phyloP scores from a whole-genome alignment of 2,113 vertebrate species.

The Muscicapa adusta region DNA sequence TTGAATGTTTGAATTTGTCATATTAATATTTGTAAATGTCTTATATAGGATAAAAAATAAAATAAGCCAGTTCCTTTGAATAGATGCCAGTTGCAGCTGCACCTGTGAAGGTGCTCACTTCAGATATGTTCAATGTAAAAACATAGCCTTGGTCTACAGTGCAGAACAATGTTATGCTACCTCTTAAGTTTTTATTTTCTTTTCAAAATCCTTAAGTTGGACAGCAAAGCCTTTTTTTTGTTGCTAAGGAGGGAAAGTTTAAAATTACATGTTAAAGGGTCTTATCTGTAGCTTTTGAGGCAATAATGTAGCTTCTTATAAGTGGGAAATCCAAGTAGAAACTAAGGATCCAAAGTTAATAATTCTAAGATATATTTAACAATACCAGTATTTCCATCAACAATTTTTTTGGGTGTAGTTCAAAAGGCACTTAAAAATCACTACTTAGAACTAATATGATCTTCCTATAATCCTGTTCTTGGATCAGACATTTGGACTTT shows the following conservation, averaged over 20 bases:
- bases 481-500: background rate
- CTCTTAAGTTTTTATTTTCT: background rate
- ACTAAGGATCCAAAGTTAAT: background rate
- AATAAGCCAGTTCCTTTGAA: background rate
- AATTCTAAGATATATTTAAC: background rate
- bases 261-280: background rate
- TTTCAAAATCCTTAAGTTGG: background rate
- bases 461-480: background rate
- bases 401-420: background rate
- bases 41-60: background rate
- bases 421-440: background rate
- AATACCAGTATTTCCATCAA: background rate
- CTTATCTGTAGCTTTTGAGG: background rate
- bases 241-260: background rate
- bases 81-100: background rate
- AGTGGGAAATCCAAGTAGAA: background rate
- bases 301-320: background rate
- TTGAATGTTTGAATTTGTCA: background rate
- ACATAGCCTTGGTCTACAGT: rapidly evolving
- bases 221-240: background rate
- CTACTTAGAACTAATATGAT: background rate
- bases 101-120: background rate
- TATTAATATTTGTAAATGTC: background rate
- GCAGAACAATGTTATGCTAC: background rate
- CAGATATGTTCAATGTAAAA: background rate